These are phyloP conservation scores for Haliclystus octoradiatus DNA, from an alignment of 30 jellyfish, hydroid and myxozoan species.

Conservation along the genomic window DNA sequence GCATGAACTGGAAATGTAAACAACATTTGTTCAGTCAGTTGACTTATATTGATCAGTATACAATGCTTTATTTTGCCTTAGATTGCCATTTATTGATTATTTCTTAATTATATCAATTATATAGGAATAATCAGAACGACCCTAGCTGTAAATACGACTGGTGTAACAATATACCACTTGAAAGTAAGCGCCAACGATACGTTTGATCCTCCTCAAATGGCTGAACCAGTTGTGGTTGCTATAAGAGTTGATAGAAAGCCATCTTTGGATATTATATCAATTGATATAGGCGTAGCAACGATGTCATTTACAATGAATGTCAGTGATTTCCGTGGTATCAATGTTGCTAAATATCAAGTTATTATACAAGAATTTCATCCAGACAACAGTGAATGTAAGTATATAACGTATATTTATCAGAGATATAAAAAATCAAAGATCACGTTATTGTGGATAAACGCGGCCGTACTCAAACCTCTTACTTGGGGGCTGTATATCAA, in stretches of 20 bases:
- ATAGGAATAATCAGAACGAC: background rate
- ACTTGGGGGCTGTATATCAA: too few relatives aligned
- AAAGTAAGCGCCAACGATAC: background rate
- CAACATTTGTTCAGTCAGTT: too few relatives aligned
- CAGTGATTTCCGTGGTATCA: slow-evolving; percentile 33
- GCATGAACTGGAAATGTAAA: too few relatives aligned
- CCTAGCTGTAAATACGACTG: background rate
- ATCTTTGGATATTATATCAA: background rate
- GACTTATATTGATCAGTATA: too few relatives aligned
- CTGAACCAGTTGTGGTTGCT: background rate
- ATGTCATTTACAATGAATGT: slow-evolving; percentile 13
- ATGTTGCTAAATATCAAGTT: slow-evolving; percentile 27
- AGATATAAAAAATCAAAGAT: too few relatives aligned
- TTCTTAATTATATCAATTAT: too few relatives aligned
- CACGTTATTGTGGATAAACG: too few relatives aligned
- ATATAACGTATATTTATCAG: too few relatives aligned
- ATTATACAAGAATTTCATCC: slow-evolving; percentile 58
- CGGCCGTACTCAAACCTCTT: too few relatives aligned
- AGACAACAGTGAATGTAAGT: slow-evolving; percentile 43
- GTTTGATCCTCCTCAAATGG: background rate
- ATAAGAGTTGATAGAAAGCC: background rate
- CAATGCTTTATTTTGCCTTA: too few relatives aligned
- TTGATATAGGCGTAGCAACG: background rate
- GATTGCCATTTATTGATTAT: too few relatives aligned
- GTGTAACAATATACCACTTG: background rate